A percentile compares a stretch with the other conserved stretches of the same genome.
Evolutionary conservation across 2,888 invertebrate genomes (phyloP).

Genomic region (Notodonta ziczac): DNA sequence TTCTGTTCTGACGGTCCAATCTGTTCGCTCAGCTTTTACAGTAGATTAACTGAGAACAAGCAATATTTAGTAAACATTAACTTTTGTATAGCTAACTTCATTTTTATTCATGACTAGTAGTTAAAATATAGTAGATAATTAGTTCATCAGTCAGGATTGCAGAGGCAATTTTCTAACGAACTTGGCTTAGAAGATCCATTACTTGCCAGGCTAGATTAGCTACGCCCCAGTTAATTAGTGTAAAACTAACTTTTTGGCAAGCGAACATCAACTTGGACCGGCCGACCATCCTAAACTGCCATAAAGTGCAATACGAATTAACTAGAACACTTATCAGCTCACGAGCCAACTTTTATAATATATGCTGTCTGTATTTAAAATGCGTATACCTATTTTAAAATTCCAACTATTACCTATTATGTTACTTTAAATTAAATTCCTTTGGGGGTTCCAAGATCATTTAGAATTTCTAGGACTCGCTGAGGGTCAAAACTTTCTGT

Average conservation of each 20-base stretch:
- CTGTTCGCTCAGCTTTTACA: constrained; percentile 22
- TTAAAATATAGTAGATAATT: not conserved
- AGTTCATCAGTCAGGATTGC: not conserved
- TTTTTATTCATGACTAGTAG: too few species aligned
- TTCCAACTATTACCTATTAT: too few species aligned
- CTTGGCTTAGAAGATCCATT: constrained; percentile 18
- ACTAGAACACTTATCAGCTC: constrained; percentile 50
- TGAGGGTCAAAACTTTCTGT: too few species aligned
- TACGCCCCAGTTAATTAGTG: constrained; percentile 20
- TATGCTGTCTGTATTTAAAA: constrained; percentile 1
- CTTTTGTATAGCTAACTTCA: too few species aligned
- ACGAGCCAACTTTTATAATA: constrained; percentile 58
- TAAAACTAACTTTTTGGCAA: constrained; percentile 64
- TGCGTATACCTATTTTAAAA: too few species aligned
- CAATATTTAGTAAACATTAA: not conserved
- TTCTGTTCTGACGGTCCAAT: constrained; percentile 30
- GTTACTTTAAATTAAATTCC: too few species aligned
- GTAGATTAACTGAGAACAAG: constrained; percentile 15
- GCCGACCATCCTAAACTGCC: constrained; percentile 60
- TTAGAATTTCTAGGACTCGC: constrained; percentile 33
- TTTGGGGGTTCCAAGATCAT: not conserved
- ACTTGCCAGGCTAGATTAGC: constrained; percentile 11
- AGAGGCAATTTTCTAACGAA: not conserved
- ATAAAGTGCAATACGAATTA: constrained; percentile 70
- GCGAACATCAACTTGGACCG: constrained; percentile 47